Evolutionary conservation across 2,797 vertebrate genomes (phyloP), one percentile per base, ranked within the genome.

Genomic region (Alca torda): DNA sequence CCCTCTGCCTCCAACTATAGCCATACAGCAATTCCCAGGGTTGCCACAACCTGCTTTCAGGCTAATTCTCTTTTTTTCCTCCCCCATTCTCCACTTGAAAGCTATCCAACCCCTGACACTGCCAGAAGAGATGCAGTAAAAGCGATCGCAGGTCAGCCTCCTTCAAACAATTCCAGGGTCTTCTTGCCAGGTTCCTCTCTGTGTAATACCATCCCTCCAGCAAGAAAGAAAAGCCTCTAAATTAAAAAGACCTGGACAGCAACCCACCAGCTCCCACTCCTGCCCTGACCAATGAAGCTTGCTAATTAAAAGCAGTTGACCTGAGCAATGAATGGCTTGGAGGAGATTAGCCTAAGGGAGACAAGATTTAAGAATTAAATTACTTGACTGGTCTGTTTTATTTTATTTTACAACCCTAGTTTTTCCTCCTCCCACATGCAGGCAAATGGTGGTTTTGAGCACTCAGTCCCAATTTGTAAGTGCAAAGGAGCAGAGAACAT

Each of bases 271-370:
- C 81, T 97, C 89, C 90, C 92, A 87, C 80, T 90, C 87, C 89
- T 74, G 68, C 89, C 84, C 94, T 85, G 92, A 96, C 95, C 97
- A 96, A 96, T 96, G 95, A 93, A 92, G 87, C 94, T 93, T 94
- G 90, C 94, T 97, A 97, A 97, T 97, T 97, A 97, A 97, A 97
- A 94, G 92, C 94, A 95, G 96, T 94, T 96, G 95, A 96, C 96
- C 95, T 93, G 86, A 95, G 89, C 89, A 94, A 96, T 92, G 70
- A 94, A 90, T 54, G 76, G 68, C 51, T 86, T 78, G 89, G 87
- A 94, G 30, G 50, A 94, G 87, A 93, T 91, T 81, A 96, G 92
- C 90, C 87, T 83, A 94, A 81, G 61, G 83, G 93, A 95, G 85
- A 89, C 35, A 89, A 93, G 93, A 95, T 95, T 96, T 95, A 94